These are phyloP conservation scores for Pseudanteris insignis DNA, from an alignment of 2,888 invertebrate genomes.

Conservation along the genomic window DNA sequence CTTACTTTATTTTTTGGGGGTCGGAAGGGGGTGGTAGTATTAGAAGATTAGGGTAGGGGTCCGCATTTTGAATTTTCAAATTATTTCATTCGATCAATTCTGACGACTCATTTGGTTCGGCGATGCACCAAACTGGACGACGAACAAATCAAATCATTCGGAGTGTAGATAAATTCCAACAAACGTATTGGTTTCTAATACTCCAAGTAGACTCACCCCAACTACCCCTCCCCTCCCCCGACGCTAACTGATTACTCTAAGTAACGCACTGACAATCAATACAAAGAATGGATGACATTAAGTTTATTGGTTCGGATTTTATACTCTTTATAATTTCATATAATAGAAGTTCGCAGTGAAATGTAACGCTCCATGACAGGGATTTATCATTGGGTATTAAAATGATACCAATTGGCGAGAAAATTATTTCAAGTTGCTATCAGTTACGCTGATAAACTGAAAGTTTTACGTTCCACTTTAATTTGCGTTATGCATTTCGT, in stretches of 20 bases:
- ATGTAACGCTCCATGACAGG: too few species aligned
- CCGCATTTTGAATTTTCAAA: background rate
- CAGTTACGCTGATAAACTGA: too few species aligned
- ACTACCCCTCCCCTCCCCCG: too few species aligned
- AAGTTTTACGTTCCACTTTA: too few species aligned
- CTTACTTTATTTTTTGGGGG: too few species aligned
- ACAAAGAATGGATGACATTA: conserved; percentile 2
- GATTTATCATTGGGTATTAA: background rate
- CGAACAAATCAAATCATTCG: conserved; percentile 18
- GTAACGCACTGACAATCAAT: conserved; percentile 26
- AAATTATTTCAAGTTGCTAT: too few species aligned
- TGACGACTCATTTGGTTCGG: background rate
- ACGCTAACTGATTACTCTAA: conserved; percentile 19
- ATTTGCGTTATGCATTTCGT: too few species aligned
- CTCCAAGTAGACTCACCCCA: too few species aligned
- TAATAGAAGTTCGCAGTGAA: background rate
- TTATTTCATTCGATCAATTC: background rate
- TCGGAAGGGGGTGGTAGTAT: too few species aligned
- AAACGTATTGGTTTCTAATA: conserved; percentile 24
- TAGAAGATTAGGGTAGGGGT: too few species aligned
- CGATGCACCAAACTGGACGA: background rate
- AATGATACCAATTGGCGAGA: too few species aligned
- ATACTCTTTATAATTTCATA: background rate
- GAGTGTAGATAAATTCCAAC: conserved; percentile 15
- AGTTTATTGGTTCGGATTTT: conserved; percentile 9